Evolutionary conservation across 2,113 vertebrate genomes (phyloP).

Genomic region (Chaetodon auriga): DNA sequence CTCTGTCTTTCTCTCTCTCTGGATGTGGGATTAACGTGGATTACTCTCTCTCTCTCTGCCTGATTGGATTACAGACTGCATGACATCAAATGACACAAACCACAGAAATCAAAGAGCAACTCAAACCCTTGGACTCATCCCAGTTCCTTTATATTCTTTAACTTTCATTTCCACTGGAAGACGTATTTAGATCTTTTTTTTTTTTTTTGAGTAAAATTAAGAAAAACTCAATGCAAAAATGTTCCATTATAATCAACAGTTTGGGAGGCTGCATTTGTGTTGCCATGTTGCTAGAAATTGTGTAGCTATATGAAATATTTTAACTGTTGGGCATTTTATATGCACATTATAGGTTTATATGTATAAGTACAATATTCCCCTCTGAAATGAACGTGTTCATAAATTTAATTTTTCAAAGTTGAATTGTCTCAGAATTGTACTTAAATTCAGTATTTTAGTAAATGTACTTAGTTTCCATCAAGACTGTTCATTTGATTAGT

Average conservation of each 20-base stretch:
- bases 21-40: constrained; percentile 81
- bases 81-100: constrained; percentile 69
- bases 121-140: constrained; percentile 13
- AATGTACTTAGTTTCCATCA: no score
- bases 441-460: background rate
- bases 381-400: background rate
- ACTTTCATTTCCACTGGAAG: background rate
- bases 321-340: background rate
- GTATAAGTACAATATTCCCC: background rate
- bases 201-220: background rate
- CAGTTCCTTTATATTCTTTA: background rate
- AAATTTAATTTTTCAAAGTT: background rate
- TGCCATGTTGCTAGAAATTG: background rate
- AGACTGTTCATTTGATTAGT: background rate
- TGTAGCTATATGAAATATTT: background rate
- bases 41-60: constrained; percentile 75
- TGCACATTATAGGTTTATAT: background rate
- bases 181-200: background rate
- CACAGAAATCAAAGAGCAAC: constrained; percentile 73
- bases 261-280: background rate
- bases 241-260: background rate
- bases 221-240: background rate
- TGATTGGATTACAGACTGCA: constrained; percentile 83
- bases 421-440: background rate
- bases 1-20: constrained; percentile 66